Evolutionary conservation across 2,888 invertebrate species (phyloP), one percentile per base, ranked within the genome.

Genomic region (Mythimna pallens): DNA sequence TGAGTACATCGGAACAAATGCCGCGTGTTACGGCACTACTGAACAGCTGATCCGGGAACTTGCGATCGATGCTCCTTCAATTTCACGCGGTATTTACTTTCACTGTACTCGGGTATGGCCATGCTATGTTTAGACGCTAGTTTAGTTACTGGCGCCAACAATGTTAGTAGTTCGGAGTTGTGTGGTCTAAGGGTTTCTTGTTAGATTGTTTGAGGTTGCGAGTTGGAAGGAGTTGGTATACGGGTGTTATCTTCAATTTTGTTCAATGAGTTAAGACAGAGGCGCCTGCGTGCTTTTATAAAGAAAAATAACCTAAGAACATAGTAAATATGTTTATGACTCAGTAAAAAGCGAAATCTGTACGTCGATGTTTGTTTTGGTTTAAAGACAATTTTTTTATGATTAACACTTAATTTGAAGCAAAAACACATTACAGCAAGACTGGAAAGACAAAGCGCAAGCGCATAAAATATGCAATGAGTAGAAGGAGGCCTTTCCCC

Each of bases 41-140:
- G 76, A 81, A 84, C 85, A 86, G 85, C 86, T 86, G 89, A 88
- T 89, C 86, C 82, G 82, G 73, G 73, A 79, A 88, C 83, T 81
- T 65, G 50, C 81, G 91, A 92, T 92, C 90, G 89, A 89, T 89
- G 90, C 89, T 86, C 83, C 90, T 91, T 90, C 92, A 90, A 93
- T 93, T 92, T 92, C 92, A 91, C 93, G 93, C 89, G 82, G 88
- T 92, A 92, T 92, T 94, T 93, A 92, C 92, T 92, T 91, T 87
- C 87, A 89, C 89, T 92, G 90, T 91, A 85, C 86, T 86, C 76
- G 76, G 82, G 85, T 76, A 80, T 69, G 69, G 63, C 63, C 59
- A 75, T 86, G 90, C 84, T 80, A 43, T 76, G 83, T 89, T 87
- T 80, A 78, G 70, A 66, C 57, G 61, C 62, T 74, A 69, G 70